These are phyloP conservation scores for Parauchenoglanis punctatus DNA, from an alignment of 2,797 vertebrate genomes.

Conservation along the genomic window DNA sequence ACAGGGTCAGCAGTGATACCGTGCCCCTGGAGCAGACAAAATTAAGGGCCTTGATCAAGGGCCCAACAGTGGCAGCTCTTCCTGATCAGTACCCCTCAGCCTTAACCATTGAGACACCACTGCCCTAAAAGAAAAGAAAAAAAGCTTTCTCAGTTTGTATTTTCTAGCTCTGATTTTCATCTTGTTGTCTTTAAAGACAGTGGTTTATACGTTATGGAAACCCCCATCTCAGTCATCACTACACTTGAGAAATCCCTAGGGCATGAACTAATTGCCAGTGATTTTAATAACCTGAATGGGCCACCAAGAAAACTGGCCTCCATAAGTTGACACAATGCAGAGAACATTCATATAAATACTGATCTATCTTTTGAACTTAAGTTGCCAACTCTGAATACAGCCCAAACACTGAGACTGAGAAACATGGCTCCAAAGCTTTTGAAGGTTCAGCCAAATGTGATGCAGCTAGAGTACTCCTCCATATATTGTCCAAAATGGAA, in stretches of 20 bases:
- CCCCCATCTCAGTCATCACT: background rate
- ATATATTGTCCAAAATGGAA: background rate
- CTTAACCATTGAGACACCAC: too few species aligned
- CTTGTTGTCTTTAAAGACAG: background rate
- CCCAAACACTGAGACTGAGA: background rate
- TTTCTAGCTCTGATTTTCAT: background rate
- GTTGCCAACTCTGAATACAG: background rate
- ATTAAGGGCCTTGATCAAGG: too few species aligned
- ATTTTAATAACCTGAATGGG: background rate
- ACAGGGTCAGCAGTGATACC: too few species aligned
- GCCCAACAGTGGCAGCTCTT: too few species aligned
- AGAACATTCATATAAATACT: constrained; percentile 3
- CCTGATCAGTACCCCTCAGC: too few species aligned
- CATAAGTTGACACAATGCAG: background rate
- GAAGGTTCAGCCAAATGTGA: background rate
- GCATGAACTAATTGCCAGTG: background rate
- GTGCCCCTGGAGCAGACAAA: too few species aligned
- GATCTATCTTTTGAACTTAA: background rate
- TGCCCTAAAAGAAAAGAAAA: too few species aligned
- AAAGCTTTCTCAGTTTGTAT: background rate
- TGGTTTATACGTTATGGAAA: background rate
- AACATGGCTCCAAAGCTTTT: background rate
- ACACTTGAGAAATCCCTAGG: background rate
- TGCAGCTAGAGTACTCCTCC: background rate
- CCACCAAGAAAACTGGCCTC: background rate